Evolutionary conservation across 2,797 vertebrate species (phyloP).

Genomic region (Coreius guichenoti): DNA sequence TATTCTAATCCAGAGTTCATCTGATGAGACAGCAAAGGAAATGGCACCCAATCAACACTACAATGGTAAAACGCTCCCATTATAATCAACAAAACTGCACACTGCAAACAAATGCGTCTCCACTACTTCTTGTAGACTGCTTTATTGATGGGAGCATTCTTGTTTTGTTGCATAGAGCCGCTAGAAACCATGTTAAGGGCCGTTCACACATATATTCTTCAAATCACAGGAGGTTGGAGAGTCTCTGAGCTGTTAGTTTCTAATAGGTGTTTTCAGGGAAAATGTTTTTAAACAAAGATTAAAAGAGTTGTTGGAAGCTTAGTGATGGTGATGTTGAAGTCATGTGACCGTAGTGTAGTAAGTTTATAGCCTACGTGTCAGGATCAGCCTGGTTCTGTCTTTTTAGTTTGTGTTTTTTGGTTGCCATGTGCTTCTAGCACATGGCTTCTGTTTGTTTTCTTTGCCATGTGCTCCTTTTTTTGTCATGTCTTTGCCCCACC

Average conservation of each 20-base stretch:
- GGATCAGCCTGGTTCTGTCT: too few species aligned
- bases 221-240: background rate
- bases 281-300: too few species aligned
- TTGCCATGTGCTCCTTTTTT: background rate
- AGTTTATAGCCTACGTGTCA: too few species aligned
- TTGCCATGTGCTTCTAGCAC: too few species aligned
- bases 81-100: slow-evolving; percentile 11
- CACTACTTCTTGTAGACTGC: background rate
- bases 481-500: background rate
- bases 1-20: slow-evolving; percentile 28
- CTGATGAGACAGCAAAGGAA: slow-evolving; percentile 23
- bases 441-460: background rate
- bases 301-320: too few species aligned
- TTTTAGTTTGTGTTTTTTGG: background rate
- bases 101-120: background rate
- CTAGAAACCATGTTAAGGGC: background rate
- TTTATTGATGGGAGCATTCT: background rate
- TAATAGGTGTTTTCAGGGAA: background rate
- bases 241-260: background rate
- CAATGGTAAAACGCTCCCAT: background rate
- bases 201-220: background rate
- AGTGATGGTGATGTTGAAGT: too few species aligned
- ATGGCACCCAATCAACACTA: background rate
- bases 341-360: too few species aligned
- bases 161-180: background rate